Evolutionary conservation across 2,888 invertebrate genomes (phyloP).

Genomic region (Archips crataeganus): DNA sequence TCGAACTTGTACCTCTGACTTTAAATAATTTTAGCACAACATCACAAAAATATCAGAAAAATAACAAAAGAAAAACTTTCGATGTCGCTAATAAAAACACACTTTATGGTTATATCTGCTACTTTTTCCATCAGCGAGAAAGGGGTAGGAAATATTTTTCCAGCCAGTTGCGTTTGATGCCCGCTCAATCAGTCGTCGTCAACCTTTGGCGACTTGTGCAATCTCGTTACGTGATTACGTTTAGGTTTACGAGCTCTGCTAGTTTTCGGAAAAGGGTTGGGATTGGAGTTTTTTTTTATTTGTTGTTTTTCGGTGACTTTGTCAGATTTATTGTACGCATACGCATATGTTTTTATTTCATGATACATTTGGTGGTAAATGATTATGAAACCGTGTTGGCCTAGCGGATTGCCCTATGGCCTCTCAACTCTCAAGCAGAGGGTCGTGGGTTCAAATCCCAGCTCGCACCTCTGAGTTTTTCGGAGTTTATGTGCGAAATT

Average conservation of each 20-base stretch:
- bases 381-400: too few species aligned
- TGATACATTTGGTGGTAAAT: too few species aligned
- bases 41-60: not conserved
- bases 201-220: slow-evolving; percentile 48
- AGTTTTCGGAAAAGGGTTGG: slow-evolving; percentile 29
- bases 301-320: not conserved
- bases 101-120: slow-evolving; percentile 39
- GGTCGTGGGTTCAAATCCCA: too few species aligned
- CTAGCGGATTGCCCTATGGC: too few species aligned
- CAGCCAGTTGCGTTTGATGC: slow-evolving; percentile 67
- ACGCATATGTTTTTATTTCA: too few species aligned
- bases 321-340: not conserved
- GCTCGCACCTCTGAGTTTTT: too few species aligned
- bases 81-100: slow-evolving; percentile 16
- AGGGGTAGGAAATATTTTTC: slow-evolving; percentile 66
- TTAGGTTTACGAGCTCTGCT: slow-evolving; percentile 46
- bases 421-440: too few species aligned
- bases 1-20: too few species aligned
- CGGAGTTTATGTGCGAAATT: too few species aligned
- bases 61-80: too few species aligned
- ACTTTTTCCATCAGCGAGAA: slow-evolving; percentile 50
- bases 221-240: slow-evolving; percentile 46
- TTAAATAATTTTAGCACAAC: not conserved
- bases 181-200: slow-evolving; percentile 53
- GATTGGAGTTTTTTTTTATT: not conserved